phyloP scores from a whole-genome alignment of 2,888 invertebrate genomes.

The Limnephilus marmoratus region DNA sequence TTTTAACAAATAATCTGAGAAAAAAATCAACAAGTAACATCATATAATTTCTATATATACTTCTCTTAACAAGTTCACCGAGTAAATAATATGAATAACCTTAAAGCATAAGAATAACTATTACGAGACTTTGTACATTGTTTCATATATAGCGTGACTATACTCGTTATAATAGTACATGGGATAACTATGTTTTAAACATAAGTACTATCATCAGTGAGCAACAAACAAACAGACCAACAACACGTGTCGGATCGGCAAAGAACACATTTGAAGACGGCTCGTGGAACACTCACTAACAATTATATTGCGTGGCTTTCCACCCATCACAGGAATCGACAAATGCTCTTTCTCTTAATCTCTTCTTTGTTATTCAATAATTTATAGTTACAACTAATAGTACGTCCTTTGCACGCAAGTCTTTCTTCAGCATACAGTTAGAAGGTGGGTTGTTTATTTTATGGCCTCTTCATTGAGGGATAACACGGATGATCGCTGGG shows the following conservation, averaged over 20 bases:
- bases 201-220: constrained; percentile 65
- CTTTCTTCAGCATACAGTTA: constrained; percentile 60
- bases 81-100: constrained; percentile 64
- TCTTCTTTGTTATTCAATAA: constrained; percentile 57
- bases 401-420: constrained; percentile 52
- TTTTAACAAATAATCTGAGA: constrained; percentile 66
- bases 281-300: constrained; percentile 59
- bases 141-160: constrained; percentile 65
- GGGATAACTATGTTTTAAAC: constrained; percentile 66
- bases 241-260: constrained; percentile 41
- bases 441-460: constrained; percentile 64
- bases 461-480: constrained; percentile 51
- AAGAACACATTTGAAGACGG: constrained; percentile 42
- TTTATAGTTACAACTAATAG: constrained; percentile 56
- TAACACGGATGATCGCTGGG: constrained; percentile 55
- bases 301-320: constrained; percentile 60
- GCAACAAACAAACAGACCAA: not conserved
- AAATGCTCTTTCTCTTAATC: constrained; percentile 57
- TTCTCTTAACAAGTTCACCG: constrained; percentile 64
- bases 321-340: constrained; percentile 54
- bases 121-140: constrained; percentile 66
- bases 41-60: constrained; percentile 63
- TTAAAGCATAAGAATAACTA: constrained; percentile 65
- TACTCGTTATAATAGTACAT: constrained; percentile 65
- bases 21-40: constrained; percentile 67